Base-by-base conservation (phyloP, 2,888 invertebrate genomes). In the Caenorhabditis uteleia region DNA sequence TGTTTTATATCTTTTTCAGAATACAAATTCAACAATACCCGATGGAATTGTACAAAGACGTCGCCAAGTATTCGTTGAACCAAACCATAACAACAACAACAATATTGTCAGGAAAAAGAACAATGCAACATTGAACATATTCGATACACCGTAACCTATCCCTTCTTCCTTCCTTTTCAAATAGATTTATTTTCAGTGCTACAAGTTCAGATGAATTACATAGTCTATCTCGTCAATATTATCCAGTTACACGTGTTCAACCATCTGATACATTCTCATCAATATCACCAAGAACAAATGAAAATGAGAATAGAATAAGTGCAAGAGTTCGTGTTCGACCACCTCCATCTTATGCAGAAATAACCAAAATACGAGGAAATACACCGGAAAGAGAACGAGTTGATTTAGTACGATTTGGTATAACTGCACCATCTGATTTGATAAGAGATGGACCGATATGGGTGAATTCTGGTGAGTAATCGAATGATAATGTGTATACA, bases 41-140 rank as follows among this genome's bases (percentile, higher is more conserved):
- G 45, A 53, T 31, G 58, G 58, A 34, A 51, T 59, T 29, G 51
- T 59, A 36, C 46, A 40, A 16, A 43, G 51, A 27, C 45, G 58
- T 18, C 58, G 51, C 14, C 45, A 58, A 21, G 27, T 51, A 8
- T 58, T 58, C 29, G 49, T 34, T 4, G 34, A 34, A 5, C 12
- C 34, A 5, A 34, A 4, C 16, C 34, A 12, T 34, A 14, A 10
- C 5, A 16, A 29, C 7, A 29, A 29, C 12, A 6, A 29, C 29
- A 8, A 29, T 29, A 29, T 5, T 16, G n/a, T 4, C 34, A 7
- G 34, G 16, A 34, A 34, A 29, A 29, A 29, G 6, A n/a, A n/a
- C n/a, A n/a, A n/a, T n/a, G n/a, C n/a, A n/a, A n/a, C n/a, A n/a
- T 12, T 29, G 34, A 12, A 34, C 34, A 34, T 34, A 8, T 34